These are phyloP conservation scores for Sylvilagus floridanus DNA, from an alignment of 2,797 vertebrate genomes.

Conservation along the genomic window DNA sequence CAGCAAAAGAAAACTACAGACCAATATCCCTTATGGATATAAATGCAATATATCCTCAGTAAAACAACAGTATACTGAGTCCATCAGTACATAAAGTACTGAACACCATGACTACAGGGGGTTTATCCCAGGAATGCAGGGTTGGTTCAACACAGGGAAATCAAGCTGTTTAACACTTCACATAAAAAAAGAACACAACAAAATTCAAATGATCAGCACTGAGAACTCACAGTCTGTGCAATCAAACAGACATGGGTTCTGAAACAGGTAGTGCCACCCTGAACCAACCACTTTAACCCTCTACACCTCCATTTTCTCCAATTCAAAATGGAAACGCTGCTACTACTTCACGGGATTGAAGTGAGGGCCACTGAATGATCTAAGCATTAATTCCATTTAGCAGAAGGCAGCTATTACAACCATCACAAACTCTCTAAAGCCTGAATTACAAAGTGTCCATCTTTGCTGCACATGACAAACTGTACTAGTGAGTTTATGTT, in stretches of 20 bases:
- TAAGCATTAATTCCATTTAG: neutral
- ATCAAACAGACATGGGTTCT: neutral
- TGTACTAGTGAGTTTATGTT: neutral
- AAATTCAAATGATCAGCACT: neutral
- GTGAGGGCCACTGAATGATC: neutral
- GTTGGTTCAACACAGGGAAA: neutral
- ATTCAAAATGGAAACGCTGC: neutral
- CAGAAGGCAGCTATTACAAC: neutral
- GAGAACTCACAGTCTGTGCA: neutral
- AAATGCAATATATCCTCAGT: neutral
- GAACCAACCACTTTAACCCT: neutral
- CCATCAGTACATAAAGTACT: neutral
- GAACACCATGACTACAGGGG: neutral
- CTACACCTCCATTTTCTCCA: neutral
- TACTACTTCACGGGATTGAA: neutral
- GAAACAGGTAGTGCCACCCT: neutral
- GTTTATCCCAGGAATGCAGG: neutral
- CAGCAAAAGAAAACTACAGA: neutral
- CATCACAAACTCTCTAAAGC: neutral
- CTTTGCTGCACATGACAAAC: neutral
- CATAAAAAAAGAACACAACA: neutral
- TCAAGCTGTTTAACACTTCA: neutral
- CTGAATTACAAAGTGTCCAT: neutral
- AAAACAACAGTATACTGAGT: constrained; percentile 17
- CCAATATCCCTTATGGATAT: constrained; percentile 1